Base-by-base conservation (phyloP, 2,797 vertebrate species). In the Urophycis tenuis region DNA sequence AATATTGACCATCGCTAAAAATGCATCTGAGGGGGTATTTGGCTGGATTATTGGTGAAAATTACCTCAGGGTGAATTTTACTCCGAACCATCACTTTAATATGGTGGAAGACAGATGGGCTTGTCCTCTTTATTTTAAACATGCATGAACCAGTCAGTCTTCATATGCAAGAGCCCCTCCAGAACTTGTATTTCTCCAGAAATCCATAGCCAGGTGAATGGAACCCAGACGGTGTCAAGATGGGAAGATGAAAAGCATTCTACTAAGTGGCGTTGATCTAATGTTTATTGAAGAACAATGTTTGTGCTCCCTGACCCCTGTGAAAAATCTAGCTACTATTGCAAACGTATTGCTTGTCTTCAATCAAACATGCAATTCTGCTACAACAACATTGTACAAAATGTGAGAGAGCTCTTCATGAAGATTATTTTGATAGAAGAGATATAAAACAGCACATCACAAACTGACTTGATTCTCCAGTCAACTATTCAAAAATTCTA, bases 161-260 rank as follows among this genome's bases (percentile, higher is more conserved):
- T 25, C 53, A 9, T 29, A 29, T 71, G 80, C 74, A 75, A 81
- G 74, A 76, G 32, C 41, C 45, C 75, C 60, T 70, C 74, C 75
- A 75, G 81, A 72, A 73, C 74, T 78, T 77, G 71, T 80, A 30
- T 80, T 22, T 79, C 76, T 67, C 19, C 19, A 78, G 70, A 81
- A 84, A 84, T 85, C 84, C 73, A 82, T 84, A 79, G 77, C 82
- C 79, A 85, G 71, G 81, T 88, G 80, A 77, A 84, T 53, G 35
- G 53, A 84, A 72, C 34, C 71, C 14, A 41, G 29, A 8, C 19
- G 45, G 25, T 22, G 8, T 70, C 19, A 12, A 60, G 41, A 34
- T 34, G 4, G 19, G 41, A 34, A 76, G 39, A 36, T 25, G 29
- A 71, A 25, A 74, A 22, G 22, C n/a, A 25, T 31, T 17, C 32